Conservation (phyloP, 1,140 invertebrate genomes). For the Eurosta solidaginis region DNA sequence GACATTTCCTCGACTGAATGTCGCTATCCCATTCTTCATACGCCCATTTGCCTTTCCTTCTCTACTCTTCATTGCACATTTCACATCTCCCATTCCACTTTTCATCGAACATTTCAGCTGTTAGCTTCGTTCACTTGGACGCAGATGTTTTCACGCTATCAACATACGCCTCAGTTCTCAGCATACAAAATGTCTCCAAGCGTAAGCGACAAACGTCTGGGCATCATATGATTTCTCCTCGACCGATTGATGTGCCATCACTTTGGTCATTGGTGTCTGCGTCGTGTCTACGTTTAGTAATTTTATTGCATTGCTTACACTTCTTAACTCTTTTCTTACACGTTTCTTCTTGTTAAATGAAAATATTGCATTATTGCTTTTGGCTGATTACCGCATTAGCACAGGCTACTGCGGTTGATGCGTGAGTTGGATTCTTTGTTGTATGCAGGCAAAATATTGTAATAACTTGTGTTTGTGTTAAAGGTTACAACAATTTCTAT, state of each 20-base stretch:
- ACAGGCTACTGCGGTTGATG: too few relatives aligned
- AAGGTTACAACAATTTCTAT: too few relatives aligned
- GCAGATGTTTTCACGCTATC: slow-evolving; percentile 3
- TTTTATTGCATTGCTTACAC: background rate
- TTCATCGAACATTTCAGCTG: background rate
- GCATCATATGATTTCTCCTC: background rate
- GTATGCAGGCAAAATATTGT: too few relatives aligned
- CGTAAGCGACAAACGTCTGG: background rate
- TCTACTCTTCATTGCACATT: too few relatives aligned
- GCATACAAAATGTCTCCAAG: background rate
- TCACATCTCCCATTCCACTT: background rate
- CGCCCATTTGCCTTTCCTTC: too few relatives aligned
- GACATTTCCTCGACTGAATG: background rate
- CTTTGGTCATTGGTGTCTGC: background rate
- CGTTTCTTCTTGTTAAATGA: too few relatives aligned
- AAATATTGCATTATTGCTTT: too few relatives aligned
- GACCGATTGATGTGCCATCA: background rate
- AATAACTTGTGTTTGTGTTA: too few relatives aligned
- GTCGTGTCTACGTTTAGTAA: background rate
- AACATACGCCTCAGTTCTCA: background rate
- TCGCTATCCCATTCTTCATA: too few relatives aligned
- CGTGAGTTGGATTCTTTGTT: too few relatives aligned
- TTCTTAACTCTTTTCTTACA: too few relatives aligned
- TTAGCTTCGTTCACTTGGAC: background rate
- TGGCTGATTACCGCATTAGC: too few relatives aligned